phyloP scores from a whole-genome alignment of 2,888 invertebrate genomes.

The Aelia acuminata region DNA sequence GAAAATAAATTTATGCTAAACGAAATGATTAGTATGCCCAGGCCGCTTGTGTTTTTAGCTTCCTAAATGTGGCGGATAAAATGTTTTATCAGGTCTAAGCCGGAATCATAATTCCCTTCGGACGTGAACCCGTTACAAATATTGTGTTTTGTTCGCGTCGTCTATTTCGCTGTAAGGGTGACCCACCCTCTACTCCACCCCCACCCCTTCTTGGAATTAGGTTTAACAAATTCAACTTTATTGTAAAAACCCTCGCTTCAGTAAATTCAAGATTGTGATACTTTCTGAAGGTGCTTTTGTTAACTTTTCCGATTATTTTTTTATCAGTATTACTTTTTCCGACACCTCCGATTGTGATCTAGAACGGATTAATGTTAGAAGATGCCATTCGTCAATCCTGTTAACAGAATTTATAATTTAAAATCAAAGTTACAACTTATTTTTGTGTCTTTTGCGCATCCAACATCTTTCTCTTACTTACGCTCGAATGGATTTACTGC shows the following conservation, averaged over 20 bases:
- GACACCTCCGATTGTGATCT: not conserved
- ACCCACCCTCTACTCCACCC: not conserved
- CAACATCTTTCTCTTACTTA: too few species aligned
- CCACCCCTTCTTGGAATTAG: not conserved
- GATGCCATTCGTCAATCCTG: not conserved
- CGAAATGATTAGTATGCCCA: constrained; percentile 18
- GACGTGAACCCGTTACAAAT: constrained; percentile 48
- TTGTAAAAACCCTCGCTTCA: not conserved
- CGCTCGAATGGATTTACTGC: too few species aligned
- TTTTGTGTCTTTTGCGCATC: not conserved
- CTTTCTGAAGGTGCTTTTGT: not conserved
- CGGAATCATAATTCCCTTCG: constrained; percentile 9
- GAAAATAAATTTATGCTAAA: not conserved
- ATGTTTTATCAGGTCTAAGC: constrained; percentile 12
- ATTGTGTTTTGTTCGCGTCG: constrained; percentile 28
- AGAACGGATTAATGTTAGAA: not conserved
- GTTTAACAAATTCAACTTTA: not conserved
- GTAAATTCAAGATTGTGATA: not conserved
- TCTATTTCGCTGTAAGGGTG: not conserved
- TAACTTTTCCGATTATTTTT: constrained; percentile 13
- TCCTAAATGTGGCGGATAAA: constrained; percentile 6
- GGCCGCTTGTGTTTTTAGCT: constrained; percentile 11
- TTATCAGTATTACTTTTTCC: not conserved
- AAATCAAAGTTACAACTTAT: not conserved
- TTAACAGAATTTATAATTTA: not conserved